Conservation (phyloP, 2,113 vertebrate genomes). For the Heterochromis multidens region DNA sequence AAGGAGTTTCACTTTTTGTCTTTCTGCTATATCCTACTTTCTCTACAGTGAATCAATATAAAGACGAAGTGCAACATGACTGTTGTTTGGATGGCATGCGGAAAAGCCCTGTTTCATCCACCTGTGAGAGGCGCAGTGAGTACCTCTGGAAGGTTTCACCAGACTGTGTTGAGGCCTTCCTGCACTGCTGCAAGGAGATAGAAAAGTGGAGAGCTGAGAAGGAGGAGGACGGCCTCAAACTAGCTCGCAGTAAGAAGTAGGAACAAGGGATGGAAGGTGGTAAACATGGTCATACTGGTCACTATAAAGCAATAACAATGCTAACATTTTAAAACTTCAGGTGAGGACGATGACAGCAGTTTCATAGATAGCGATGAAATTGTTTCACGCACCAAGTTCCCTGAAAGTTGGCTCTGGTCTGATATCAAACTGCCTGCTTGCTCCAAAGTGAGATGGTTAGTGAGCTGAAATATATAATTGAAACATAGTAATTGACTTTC, state of each 20-base stretch:
- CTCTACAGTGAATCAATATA: slow-evolving; percentile 71
- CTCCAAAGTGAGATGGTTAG: slow-evolving; percentile 5
- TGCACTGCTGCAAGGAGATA: slow-evolving; percentile 79
- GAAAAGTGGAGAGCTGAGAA: neutral
- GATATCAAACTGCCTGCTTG: slow-evolving; percentile 45
- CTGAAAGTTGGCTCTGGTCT: slow-evolving; percentile 73
- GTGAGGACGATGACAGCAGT: slow-evolving; percentile 42
- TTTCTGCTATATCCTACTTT: neutral
- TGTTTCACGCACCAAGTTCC: slow-evolving; percentile 59
- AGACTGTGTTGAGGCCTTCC: slow-evolving; percentile 75
- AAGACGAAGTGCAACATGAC: neutral
- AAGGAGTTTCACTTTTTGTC: neutral
- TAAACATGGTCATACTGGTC: neutral
- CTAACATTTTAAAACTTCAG: slow-evolving; percentile 5
- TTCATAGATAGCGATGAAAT: slow-evolving; percentile 56
- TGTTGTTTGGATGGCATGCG: slow-evolving; percentile 84
- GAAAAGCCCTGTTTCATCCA: slow-evolving; percentile 69
- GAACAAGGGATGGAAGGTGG: too few relatives aligned
- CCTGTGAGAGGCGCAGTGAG: slow-evolving; percentile 68
- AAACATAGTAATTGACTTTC: neutral
- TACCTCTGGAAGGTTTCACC: too few relatives aligned
- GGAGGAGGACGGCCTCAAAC: slow-evolving; percentile 13
- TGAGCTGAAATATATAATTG: neutral
- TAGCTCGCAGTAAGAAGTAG: slow-evolving; percentile 66
- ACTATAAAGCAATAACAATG: neutral